Evolutionary conservation across 2,797 vertebrate genomes (phyloP), one percentile per base, ranked within the genome.

Genomic region (Artibeus lituratus): DNA sequence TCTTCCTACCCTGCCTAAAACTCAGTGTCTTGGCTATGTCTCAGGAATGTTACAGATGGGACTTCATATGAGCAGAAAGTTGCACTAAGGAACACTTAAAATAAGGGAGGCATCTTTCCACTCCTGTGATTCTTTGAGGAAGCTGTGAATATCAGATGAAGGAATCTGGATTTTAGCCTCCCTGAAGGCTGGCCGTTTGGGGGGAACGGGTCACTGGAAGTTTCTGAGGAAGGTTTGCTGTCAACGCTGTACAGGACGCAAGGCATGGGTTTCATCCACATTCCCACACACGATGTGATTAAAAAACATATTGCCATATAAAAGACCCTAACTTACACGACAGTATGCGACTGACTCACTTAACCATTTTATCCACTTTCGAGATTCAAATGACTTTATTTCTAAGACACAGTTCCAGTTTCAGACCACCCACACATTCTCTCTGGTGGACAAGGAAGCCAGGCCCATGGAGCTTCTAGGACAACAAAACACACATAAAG

Each of bases 101-200:
- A 90, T 74, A 78, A 32, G 42, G 37, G 37, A 95, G 57, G 19
- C 29, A 24, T 77, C 55, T 74, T 90, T 85, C 59, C 16, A 35
- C 87, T 67, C 9, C 22, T 72, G 22, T 32, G 14, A 77, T 29
- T 90, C 42, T 90, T 57, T 21, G 29, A 94, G 65, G 21, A 87
- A n/a, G 14, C 29, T 59, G 19, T 65, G 26, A 87, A 32, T 57
- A 70, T 53, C 35, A 74, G 67, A 49, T 7, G n/a, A 62, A 81
- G 47, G 16, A 69, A 12, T 59, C 47, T 93, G 32, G 69, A 85
- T 55, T 95, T 91, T 81, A 80, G 47, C 32, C 74, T 97, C n/a
- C 7, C 35, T 4, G 7, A 14, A 3, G 18, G 67, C 35, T 24
- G 19, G n/a, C n/a, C n/a, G n/a, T n/a, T n/a, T 4, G 19, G 67